phyloP scores from a whole-genome alignment of 2,113 vertebrate genomes.

The Athene cunicularia region DNA sequence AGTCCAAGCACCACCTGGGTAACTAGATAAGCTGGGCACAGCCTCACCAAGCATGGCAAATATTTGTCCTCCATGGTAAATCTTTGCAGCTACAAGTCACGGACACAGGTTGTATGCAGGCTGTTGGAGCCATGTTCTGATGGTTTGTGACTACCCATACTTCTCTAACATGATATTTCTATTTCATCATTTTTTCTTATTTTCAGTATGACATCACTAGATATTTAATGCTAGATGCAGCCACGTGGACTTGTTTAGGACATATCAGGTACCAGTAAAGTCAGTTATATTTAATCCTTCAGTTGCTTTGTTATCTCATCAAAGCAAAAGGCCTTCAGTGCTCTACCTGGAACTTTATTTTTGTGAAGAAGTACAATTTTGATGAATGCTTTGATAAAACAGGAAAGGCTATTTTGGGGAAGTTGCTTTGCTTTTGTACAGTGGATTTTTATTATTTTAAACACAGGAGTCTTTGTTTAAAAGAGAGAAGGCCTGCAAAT shows the following conservation, averaged over 20 bases:
- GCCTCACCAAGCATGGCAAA: background rate
- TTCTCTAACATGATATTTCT: background rate
- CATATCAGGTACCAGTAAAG: background rate
- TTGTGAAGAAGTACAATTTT: constrained; percentile 6
- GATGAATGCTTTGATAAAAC: constrained; percentile 48
- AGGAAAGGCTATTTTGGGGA: constrained; percentile 55
- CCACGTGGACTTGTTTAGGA: background rate
- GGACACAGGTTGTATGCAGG: background rate
- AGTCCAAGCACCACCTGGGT: background rate
- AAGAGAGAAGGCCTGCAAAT: constrained; percentile 44
- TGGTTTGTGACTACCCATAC: background rate
- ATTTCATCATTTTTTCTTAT: background rate
- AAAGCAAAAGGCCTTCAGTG: background rate
- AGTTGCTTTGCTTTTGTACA: constrained; percentile 39
- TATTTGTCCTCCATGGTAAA: background rate
- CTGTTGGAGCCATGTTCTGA: background rate
- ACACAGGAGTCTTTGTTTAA: constrained; percentile 64
- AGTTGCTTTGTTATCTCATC: background rate
- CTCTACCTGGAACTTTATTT: constrained; percentile 41
- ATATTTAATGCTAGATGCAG: background rate
- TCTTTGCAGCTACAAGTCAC: background rate
- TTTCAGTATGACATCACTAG: background rate
- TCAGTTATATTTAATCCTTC: background rate
- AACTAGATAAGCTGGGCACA: background rate
- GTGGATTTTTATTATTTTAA: constrained; percentile 64